Evolutionary conservation across 2,888 invertebrate species (phyloP), one percentile per base, ranked within the genome.

Genomic region (Acanthosepion esculentum): DNA sequence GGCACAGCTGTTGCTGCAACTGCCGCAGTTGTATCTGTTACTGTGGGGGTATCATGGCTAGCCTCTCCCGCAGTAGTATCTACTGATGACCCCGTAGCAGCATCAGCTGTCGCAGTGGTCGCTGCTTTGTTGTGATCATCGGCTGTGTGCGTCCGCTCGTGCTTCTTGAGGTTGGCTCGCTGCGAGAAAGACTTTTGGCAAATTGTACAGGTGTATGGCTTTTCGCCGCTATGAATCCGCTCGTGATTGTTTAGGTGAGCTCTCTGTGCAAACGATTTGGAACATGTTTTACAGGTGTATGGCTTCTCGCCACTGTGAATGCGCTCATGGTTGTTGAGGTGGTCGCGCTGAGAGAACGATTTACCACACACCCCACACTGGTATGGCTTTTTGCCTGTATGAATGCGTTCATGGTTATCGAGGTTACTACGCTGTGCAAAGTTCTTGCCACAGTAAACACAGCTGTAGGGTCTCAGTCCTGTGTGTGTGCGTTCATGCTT

Each of bases 231-330:
- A 33, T 48, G 93, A 20, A 53, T 53, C 15, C 53, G 48, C 33
- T 93, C 93, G 2, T 93, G 93, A 50, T 93, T 48, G 50, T 93
- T 53, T 53, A 93, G 53, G 29, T 93, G 48, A 6, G 93, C 93
- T 93, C 93, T 12, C n/a, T 53, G 93, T 18, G 93, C 48, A 48
- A 93, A 93, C 15, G 93, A 48, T 50, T 93, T 93, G 4, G 50
- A 53, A 53, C 93, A 93, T 10, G 53, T 93, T 5, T 29, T 15
- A 50, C 93, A 93, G 50, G 48, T 93, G 48, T 53, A 93, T 15
- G 93, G 93, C 26, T 93, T 93, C 93, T 93, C 53, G 5, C 93
- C 93, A 26, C 50, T 93, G 93, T 93, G 93, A 29, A 93, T 93
- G 29, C 93, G 93, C 93, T 93, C 53, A 10, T 93, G 93, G 50